Percentiles rank a stretch among this genome's conserved stretches.
Evolutionary conservation across 2,888 invertebrate species (phyloP).

Genomic region (Dasypogon diadema): DNA sequence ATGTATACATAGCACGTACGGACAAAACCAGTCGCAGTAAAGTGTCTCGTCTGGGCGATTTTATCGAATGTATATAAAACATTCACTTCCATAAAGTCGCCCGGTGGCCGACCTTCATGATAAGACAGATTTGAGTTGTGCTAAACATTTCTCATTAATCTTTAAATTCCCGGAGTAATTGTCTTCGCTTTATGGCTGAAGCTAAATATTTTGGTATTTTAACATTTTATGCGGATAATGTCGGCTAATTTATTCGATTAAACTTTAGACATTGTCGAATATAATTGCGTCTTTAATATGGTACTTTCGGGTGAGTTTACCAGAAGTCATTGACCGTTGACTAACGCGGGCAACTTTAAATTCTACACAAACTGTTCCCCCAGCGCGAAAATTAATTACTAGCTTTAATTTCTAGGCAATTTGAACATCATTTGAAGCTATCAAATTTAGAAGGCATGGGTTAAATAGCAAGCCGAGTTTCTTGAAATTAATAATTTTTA

Average conservation of each 20-base stretch:
- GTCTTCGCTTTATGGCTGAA: not conserved
- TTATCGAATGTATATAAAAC: constrained; percentile 36
- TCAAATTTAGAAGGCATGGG: not conserved
- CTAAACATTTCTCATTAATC: constrained; percentile 40
- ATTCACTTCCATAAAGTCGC: constrained; percentile 18
- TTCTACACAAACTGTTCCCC: too few species aligned
- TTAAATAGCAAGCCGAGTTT: not conserved
- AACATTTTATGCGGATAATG: not conserved
- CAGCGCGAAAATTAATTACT: not conserved
- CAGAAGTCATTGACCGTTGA: not conserved
- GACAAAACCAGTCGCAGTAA: constrained; percentile 36
- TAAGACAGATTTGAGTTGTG: constrained; percentile 32
- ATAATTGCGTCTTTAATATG: not conserved
- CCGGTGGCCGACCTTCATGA: constrained; percentile 37
- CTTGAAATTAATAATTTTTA: constrained; percentile 22
- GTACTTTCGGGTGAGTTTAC: not conserved
- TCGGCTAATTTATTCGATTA: constrained; percentile 22
- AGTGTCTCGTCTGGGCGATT: constrained; percentile 36
- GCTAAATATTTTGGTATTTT: not conserved
- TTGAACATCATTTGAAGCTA: not conserved
- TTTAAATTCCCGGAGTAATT: constrained; percentile 21
- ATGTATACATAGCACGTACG: not conserved
- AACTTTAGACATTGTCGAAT: not conserved
- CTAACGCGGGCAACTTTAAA: not conserved
- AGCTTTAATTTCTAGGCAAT: not conserved